A percentile compares a stretch with the other conserved stretches of the same genome.
Conservation (phyloP, 2,888 invertebrate genomes). For the Pyrochroa serraticornis region DNA sequence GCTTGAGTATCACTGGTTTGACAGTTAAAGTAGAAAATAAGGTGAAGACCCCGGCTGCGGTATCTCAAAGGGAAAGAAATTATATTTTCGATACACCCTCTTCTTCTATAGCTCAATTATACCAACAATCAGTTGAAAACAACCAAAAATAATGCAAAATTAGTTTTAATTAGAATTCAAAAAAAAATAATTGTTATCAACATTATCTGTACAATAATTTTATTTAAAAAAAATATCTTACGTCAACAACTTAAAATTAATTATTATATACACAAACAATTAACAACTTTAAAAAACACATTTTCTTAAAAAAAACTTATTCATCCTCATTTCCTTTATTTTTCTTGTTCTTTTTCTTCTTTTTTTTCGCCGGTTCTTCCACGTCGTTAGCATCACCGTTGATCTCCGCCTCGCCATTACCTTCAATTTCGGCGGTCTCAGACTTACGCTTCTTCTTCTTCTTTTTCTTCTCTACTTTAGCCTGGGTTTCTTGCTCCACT, state of each 20-base stretch:
- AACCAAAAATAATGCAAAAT: too few relatives aligned
- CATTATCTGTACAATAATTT: background rate
- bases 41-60: too few relatives aligned
- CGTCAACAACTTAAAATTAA: too few relatives aligned
- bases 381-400: constrained; percentile 28
- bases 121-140: too few relatives aligned
- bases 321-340: background rate
- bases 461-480: constrained; percentile 43
- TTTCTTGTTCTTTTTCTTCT: constrained; percentile 45
- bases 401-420: constrained; percentile 45
- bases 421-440: constrained; percentile 46
- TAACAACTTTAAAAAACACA: background rate
- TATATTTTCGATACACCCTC: too few relatives aligned
- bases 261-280: too few relatives aligned
- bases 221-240: too few relatives aligned
- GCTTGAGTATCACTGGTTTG: too few relatives aligned
- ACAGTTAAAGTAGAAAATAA: too few relatives aligned
- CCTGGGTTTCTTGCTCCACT: constrained; percentile 36
- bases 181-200: constrained; percentile 25
- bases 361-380: constrained; percentile 51
- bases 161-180: too few relatives aligned
- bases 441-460: constrained; percentile 63
- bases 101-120: too few relatives aligned
- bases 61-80: too few relatives aligned
- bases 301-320: constrained; percentile 2